These are phyloP conservation scores for Tenualosa thibaudeaui DNA, from an alignment of 2,797 vertebrate species.

Conservation along the genomic window DNA sequence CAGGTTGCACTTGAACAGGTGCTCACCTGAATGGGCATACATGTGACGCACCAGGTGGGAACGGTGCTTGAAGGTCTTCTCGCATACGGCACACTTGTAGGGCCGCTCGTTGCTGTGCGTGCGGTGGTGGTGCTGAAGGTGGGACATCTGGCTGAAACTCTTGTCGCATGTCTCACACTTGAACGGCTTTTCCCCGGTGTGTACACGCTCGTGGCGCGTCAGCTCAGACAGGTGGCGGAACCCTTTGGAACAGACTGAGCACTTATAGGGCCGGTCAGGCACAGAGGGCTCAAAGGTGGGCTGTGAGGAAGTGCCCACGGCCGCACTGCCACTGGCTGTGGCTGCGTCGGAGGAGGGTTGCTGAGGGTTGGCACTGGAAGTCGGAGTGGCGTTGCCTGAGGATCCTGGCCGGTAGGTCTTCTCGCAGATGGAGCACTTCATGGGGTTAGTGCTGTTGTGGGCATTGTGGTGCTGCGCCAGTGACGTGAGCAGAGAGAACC, in stretches of 20 bases:
- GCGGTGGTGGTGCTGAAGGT: conserved; percentile 95
- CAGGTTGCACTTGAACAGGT: conserved; percentile 94
- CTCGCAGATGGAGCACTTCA: conserved; percentile 98
- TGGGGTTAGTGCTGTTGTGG: conserved; percentile 85
- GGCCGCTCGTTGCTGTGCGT: conserved; percentile 96
- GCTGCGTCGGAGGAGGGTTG: conserved; percentile 67
- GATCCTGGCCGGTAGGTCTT: conserved; percentile 90
- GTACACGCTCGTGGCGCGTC: conserved; percentile 91
- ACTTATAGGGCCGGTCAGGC: conserved; percentile 90
- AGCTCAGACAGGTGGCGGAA: conserved; percentile 97
- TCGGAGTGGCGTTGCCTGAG: conserved; percentile 71
- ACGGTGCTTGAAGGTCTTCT: conserved; percentile 98
- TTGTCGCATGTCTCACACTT: conserved; percentile 96
- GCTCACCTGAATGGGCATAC: conserved; percentile 94
- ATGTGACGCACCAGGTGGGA: conserved; percentile 98
- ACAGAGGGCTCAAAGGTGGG: conserved; percentile 73
- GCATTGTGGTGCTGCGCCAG: conserved; percentile 94
- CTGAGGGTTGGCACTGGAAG: conserved; percentile 64
- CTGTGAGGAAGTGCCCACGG: conserved; percentile 58
- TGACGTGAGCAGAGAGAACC: conserved; percentile 94
- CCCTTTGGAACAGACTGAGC: conserved; percentile 94
- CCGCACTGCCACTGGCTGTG: conserved; percentile 67
- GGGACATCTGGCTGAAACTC: conserved; percentile 97
- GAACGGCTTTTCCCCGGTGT: conserved; percentile 96
- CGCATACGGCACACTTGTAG: conserved; percentile 94